These are phyloP conservation scores for Trypoxylon attenuatum DNA, from an alignment of 2,888 invertebrate genomes.

Conservation along the genomic window DNA sequence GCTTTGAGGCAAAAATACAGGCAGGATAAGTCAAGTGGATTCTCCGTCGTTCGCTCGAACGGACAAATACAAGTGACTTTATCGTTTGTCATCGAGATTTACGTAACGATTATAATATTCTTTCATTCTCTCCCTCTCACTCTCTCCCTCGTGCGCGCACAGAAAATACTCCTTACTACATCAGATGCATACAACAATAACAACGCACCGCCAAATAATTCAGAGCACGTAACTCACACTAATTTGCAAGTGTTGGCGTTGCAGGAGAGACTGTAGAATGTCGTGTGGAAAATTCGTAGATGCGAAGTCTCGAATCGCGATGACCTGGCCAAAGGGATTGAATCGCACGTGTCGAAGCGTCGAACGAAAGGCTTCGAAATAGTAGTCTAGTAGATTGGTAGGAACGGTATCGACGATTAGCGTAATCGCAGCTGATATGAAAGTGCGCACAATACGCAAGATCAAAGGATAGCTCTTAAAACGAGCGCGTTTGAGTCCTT, in stretches of 20 bases:
- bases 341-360: background rate
- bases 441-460: conserved; percentile 35
- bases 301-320: conserved; percentile 47
- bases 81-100: too few species aligned
- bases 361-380: conserved; percentile 27
- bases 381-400: conserved; percentile 50
- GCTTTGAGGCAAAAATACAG: too few species aligned
- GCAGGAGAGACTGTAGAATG: conserved; percentile 24
- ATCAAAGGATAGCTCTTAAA: conserved; percentile 14
- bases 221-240: too few species aligned
- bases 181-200: conserved; percentile 39
- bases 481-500: background rate
- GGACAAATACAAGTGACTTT: too few species aligned
- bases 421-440: conserved; percentile 40
- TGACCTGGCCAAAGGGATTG: conserved; percentile 18
- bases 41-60: too few species aligned
- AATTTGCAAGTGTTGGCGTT: too few species aligned
- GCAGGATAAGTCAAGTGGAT: too few species aligned
- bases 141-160: too few species aligned
- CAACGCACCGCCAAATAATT: too few species aligned
- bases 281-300: conserved; percentile 34
- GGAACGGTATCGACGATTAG: conserved; percentile 33
- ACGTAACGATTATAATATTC: too few species aligned
- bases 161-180: conserved; percentile 26
- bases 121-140: too few species aligned